phyloP scores from a whole-genome alignment of 1,140 invertebrate genomes.

The Apis dorsata region DNA sequence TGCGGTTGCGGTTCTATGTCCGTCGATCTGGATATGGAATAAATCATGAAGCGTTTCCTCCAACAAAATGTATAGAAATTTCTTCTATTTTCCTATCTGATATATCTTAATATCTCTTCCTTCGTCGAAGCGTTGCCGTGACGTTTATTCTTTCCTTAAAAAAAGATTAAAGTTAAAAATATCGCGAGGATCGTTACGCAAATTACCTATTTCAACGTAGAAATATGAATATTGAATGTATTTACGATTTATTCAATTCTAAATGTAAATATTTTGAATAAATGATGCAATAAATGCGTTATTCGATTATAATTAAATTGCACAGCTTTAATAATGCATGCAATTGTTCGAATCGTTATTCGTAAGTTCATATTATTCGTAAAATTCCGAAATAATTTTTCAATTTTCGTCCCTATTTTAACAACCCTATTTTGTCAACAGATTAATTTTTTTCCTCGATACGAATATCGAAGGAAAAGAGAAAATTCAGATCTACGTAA shows the following conservation, averaged over 20 bases:
- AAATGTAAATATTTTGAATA: not conserved
- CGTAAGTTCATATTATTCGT: not conserved
- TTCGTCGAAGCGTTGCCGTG: no score
- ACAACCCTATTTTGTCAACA: no score
- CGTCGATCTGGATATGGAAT: conserved; percentile 53
- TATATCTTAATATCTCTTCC: conserved; percentile 3
- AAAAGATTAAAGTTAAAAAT: no score
- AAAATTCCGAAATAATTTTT: not conserved
- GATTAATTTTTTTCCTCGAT: no score
- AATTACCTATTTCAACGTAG: no score
- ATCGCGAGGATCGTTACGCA: no score
- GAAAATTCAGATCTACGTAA: no score
- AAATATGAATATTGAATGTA: no score
- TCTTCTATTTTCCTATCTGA: conserved; percentile 1
- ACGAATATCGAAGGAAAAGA: no score
- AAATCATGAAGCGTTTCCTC: conserved; percentile 64
- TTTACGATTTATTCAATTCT: no score
- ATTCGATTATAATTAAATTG: not conserved
- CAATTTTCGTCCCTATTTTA: no score
- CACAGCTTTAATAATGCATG: not conserved
- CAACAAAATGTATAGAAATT: conserved; percentile 55
- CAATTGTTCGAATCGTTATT: not conserved
- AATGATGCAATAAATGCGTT: not conserved
- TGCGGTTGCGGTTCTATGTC: conserved; percentile 49
- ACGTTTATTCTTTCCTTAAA: no score